phyloP scores from a whole-genome alignment of 1,140 invertebrate genomes.

The Berghia stephanieae region DNA sequence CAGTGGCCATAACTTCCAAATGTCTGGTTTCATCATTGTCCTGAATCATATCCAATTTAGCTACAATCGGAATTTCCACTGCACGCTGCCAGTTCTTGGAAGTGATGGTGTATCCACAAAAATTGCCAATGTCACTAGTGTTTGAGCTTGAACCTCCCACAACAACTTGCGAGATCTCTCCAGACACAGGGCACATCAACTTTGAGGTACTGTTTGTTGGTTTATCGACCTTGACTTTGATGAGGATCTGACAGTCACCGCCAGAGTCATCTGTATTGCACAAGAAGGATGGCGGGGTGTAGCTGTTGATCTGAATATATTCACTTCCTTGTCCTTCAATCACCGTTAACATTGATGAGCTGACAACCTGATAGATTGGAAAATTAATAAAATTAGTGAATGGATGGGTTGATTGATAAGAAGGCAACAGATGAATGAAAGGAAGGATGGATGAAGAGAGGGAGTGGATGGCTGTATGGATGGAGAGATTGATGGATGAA shows the following conservation, averaged over 20 bases:
- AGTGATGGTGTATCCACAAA: constrained; percentile 40
- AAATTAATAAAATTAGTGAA: too few relatives aligned
- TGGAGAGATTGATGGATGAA: too few relatives aligned
- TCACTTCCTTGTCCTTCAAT: constrained; percentile 36
- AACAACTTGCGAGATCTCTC: constrained; percentile 32
- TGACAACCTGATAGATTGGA: constrained; percentile 36
- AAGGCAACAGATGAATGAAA: too few relatives aligned
- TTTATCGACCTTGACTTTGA: constrained; percentile 11
- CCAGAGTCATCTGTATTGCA: constrained; percentile 30
- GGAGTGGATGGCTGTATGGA: too few relatives aligned
- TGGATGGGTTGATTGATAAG: too few relatives aligned
- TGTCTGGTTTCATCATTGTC: constrained; percentile 40
- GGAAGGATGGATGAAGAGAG: too few relatives aligned
- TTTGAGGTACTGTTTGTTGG: not conserved
- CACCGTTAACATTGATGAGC: constrained; percentile 27
- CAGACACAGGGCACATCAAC: constrained; percentile 27
- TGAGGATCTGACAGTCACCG: constrained; percentile 33
- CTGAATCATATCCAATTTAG: constrained; percentile 40
- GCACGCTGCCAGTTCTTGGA: constrained; percentile 39
- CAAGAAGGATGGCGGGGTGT: constrained; percentile 42
- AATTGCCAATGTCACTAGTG: not conserved
- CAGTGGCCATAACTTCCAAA: constrained; percentile 27
- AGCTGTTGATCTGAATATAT: constrained; percentile 14
- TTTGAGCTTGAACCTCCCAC: constrained; percentile 21
- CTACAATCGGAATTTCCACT: constrained; percentile 36